A percentile compares a stretch with the other conserved stretches of the same genome.
These are phyloP conservation scores for Alloplasta piceator DNA, from an alignment of 2,888 invertebrate genomes.

Conservation along the genomic window DNA sequence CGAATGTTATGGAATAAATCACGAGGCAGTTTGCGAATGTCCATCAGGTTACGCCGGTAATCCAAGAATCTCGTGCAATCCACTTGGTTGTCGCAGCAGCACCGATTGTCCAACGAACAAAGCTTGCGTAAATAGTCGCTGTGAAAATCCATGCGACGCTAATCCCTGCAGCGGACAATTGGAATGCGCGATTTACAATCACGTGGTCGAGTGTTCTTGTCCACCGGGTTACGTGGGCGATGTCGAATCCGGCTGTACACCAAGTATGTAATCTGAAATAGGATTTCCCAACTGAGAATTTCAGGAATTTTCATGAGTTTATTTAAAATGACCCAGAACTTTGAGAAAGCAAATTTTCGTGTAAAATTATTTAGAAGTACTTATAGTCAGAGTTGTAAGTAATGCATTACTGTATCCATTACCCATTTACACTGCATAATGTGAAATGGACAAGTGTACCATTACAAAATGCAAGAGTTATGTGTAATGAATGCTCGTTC, in stretches of 20 bases:
- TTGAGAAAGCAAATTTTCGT: too few relatives aligned
- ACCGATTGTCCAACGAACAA: conserved; percentile 92
- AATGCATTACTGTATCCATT: too few relatives aligned
- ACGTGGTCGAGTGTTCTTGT: conserved; percentile 92
- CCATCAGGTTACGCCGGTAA: conserved; percentile 92
- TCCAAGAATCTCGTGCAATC: conserved; percentile 89
- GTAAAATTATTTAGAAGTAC: too few relatives aligned
- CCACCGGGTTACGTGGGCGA: conserved; percentile 90
- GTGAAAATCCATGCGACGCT: conserved; percentile 90
- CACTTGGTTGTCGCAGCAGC: conserved; percentile 92
- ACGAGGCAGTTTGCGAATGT: conserved; percentile 93
- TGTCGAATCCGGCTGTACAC: conserved; percentile 86
- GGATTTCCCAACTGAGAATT: neutral
- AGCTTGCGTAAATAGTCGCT: conserved; percentile 92
- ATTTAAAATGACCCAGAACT: too few relatives aligned
- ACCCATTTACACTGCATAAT: too few relatives aligned
- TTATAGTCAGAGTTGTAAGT: too few relatives aligned
- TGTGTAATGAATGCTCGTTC: too few relatives aligned
- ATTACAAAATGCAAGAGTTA: too few relatives aligned
- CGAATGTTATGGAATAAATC: too few relatives aligned
- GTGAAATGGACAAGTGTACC: too few relatives aligned
- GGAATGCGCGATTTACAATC: conserved; percentile 90
- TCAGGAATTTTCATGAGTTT: neutral
- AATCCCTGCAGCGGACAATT: conserved; percentile 90
- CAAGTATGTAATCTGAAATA: conserved; percentile 78